Conservation (phyloP, 1,140 invertebrate species). For the Achatina immaculata region DNA sequence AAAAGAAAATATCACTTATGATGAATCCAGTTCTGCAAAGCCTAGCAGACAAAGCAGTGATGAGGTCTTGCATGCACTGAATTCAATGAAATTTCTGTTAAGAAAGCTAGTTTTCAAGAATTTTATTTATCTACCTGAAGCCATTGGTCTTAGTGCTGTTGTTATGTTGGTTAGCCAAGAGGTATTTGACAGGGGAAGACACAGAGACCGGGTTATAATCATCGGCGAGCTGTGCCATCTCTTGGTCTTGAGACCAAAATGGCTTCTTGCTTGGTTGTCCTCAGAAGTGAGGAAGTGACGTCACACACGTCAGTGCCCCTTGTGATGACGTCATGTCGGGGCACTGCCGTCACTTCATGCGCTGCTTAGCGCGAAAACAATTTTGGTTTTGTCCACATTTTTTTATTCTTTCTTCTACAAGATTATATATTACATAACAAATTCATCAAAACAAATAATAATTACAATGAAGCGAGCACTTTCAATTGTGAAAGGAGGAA, state of each 20-base stretch:
- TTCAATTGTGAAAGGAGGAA: no score
- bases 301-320: conserved; percentile 16
- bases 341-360: conserved; percentile 9
- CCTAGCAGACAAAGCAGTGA: background rate
- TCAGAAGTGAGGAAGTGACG: conserved; percentile 13
- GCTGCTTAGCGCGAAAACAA: background rate
- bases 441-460: no score
- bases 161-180: conserved; percentile 16
- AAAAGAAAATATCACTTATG: no score
- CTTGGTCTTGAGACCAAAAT: conserved; percentile 25
- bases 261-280: conserved; percentile 20
- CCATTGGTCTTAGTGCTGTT: conserved; percentile 13
- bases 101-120: background rate
- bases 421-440: no score
- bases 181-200: conserved; percentile 23
- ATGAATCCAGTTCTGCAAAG: no score
- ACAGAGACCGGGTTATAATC: conserved; percentile 16
- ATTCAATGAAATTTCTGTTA: background rate
- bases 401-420: background rate
- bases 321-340: background rate
- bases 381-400: background rate
- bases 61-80: background rate
- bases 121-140: conserved; percentile 2
- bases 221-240: conserved; percentile 23
- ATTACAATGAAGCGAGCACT: no score